Evolutionary conservation across 2,113 vertebrate species (phyloP).

Genomic region (Oreochromis spilurus): DNA sequence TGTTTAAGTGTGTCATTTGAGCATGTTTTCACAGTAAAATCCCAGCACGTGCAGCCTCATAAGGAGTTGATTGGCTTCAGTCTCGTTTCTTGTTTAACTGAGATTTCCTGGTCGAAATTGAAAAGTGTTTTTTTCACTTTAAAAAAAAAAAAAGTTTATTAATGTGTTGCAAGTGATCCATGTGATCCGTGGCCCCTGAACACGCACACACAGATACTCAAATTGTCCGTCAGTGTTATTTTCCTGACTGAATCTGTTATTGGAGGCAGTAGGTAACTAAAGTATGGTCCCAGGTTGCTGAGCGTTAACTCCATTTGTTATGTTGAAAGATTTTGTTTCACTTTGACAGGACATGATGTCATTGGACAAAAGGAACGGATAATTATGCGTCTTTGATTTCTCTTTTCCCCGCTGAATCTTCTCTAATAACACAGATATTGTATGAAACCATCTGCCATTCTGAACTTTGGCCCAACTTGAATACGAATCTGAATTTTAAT

Average conservation of each 20-base stretch:
- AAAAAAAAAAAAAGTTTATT: slow-evolving; percentile 41
- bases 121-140: slow-evolving; percentile 37
- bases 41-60: slow-evolving; percentile 48
- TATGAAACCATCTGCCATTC: slow-evolving; percentile 16
- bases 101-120: slow-evolving; percentile 64
- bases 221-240: slow-evolving; percentile 1
- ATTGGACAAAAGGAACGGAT: slow-evolving; percentile 35
- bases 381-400: slow-evolving; percentile 19
- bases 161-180: slow-evolving; percentile 29
- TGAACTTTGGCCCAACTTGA: neutral
- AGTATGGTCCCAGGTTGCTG: slow-evolving; percentile 7
- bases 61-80: slow-evolving; percentile 47
- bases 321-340: slow-evolving; percentile 63
- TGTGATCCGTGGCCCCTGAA: neutral
- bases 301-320: slow-evolving; percentile 55
- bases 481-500: neutral
- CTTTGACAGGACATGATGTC: slow-evolving; percentile 65
- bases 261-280: slow-evolving; percentile 22
- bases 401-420: slow-evolving; percentile 14
- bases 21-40: slow-evolving; percentile 55
- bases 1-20: slow-evolving; percentile 30
- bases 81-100: slow-evolving; percentile 10
- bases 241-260: slow-evolving; percentile 30
- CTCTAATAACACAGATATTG: neutral
- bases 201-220: slow-evolving; percentile 7